Base-by-base conservation (phyloP, 2,888 invertebrate genomes). In the Sceliomorpha sp. region DNA sequence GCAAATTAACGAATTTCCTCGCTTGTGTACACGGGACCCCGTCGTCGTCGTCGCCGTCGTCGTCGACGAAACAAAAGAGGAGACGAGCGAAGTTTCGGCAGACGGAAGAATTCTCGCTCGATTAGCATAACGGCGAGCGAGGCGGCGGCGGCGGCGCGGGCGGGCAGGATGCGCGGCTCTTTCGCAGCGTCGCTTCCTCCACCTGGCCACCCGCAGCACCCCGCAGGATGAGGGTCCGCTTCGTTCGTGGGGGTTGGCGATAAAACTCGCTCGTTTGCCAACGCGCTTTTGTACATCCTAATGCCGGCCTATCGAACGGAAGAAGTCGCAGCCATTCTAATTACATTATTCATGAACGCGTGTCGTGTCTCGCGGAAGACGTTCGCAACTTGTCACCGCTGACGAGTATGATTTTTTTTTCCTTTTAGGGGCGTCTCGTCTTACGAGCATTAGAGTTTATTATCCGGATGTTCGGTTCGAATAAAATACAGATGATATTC, bases 121-220 rank as follows among this genome's bases (percentile, higher is more conserved):
- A 70, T 67, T 68, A 68, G 56, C 60, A 68, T 73, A 62, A 60
- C 37, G 63, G n/a, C n/a, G n/a, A n/a, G n/a, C n/a, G n/a, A n/a
- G n/a, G n/a, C n/a, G n/a, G n/a, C n/a, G n/a, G n/a, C n/a, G n/a
- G n/a, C n/a, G n/a, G n/a, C n/a, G n/a, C n/a, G n/a, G 59, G 53
- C 13, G 34, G 71, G 62, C 72, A 77, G 74, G 72, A 75, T 76
- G 70, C 73, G 62, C 68, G n/a, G n/a, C 62, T 45, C 66, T 76
- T 76, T 76, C 69, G 72, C 63, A 68, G 68, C 73, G 66, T 74
- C 66, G 77, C 75, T 80, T 78, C 76, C 77, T 76, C 83, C 86
- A 87, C 84, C 86, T 87, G 87, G 72, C 74, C 81, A 83, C 87
- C 87, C 86, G 86, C 86, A 85, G 83, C 75, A 73, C 68, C 56